phyloP scores from a whole-genome alignment of 53 echinoderm and acorn worm genomes.

The Holothuria leucospilota region DNA sequence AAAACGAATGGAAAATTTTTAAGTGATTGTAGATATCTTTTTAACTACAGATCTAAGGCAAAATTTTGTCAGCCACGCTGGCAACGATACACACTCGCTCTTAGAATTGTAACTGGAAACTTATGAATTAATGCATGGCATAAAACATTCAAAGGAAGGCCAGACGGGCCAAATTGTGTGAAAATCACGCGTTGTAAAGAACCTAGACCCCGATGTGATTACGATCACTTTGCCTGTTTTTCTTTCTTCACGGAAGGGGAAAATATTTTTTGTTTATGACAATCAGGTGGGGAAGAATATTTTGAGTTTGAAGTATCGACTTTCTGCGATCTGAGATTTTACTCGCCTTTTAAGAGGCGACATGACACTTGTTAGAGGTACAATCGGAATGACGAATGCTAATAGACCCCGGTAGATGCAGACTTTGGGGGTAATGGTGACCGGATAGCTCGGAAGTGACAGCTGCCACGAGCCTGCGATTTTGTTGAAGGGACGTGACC shows the following conservation, averaged over 20 bases:
- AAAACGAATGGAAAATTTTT: no score
- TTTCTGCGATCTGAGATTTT: conserved; percentile 26
- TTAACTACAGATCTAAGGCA: conserved; percentile 7
- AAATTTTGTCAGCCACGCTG: conserved; percentile 2
- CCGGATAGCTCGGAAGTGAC: background rate
- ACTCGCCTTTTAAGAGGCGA: conserved; percentile 44
- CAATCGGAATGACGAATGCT: conserved; percentile 8
- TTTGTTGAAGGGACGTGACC: background rate
- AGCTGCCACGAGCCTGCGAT: background rate
- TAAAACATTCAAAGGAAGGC: conserved; percentile 36
- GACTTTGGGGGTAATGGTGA: background rate
- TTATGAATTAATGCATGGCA: conserved; percentile 43
- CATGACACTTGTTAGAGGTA: conserved; percentile 37
- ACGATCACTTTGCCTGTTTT: conserved; percentile 26
- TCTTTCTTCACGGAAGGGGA: conserved; percentile 20
- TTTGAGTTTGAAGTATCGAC: conserved; percentile 10
- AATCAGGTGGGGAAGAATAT: conserved; percentile 28
- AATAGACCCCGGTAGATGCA: background rate
- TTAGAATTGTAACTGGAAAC: conserved; percentile 30
- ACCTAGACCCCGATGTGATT: conserved; percentile 35
- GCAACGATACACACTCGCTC: conserved; percentile 30
- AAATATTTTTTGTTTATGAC: conserved; percentile 33
- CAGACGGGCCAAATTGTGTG: conserved; percentile 37
- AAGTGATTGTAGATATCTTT: conserved; percentile 13
- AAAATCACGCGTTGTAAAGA: conserved; percentile 42